Evolutionary conservation across 2,888 invertebrate species (phyloP).

Genomic region (Pogonocherus hispidulus): DNA sequence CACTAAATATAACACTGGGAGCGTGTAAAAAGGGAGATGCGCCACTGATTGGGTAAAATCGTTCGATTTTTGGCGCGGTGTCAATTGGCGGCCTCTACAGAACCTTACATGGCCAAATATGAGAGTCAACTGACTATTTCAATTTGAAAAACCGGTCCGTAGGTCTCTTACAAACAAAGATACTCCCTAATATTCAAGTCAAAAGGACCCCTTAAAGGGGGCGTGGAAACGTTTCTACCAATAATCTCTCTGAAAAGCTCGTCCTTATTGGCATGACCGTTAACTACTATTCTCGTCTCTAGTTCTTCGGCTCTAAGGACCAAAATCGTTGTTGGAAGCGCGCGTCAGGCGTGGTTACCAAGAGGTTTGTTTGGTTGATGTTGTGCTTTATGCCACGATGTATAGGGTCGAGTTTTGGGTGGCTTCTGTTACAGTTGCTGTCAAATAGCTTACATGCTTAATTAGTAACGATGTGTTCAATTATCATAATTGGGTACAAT

Average conservation of each 20-base stretch:
- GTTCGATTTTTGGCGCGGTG: conserved; percentile 41
- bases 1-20: conserved; percentile 14
- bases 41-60: conserved; percentile 26
- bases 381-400: conserved; percentile 43
- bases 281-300: conserved; percentile 67
- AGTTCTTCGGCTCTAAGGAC: conserved; percentile 45
- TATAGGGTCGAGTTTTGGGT: conserved; percentile 50
- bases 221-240: conserved; percentile 74
- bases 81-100: conserved; percentile 41
- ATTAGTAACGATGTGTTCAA: conserved; percentile 69
- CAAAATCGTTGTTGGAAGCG: conserved; percentile 27
- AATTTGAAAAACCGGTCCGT: conserved; percentile 65
- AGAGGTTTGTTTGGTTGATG: conserved; percentile 44
- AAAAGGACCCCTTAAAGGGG: conserved; percentile 64
- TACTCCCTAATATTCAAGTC: conserved; percentile 68
- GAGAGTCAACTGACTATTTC: conserved; percentile 67
- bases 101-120: conserved; percentile 62
- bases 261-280: conserved; percentile 71
- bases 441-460: conserved; percentile 67
- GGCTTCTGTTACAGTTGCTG: conserved; percentile 60
- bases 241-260: conserved; percentile 72
- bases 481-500: conserved; percentile 69
- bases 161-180: conserved; percentile 62
- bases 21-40: neutral
- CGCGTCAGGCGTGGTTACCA: conserved; percentile 53